Percentiles rank a stretch among this genome's conserved stretches.
Evolutionary conservation across 2,113 vertebrate genomes (phyloP).

Genomic region (Corydoras sp.): DNA sequence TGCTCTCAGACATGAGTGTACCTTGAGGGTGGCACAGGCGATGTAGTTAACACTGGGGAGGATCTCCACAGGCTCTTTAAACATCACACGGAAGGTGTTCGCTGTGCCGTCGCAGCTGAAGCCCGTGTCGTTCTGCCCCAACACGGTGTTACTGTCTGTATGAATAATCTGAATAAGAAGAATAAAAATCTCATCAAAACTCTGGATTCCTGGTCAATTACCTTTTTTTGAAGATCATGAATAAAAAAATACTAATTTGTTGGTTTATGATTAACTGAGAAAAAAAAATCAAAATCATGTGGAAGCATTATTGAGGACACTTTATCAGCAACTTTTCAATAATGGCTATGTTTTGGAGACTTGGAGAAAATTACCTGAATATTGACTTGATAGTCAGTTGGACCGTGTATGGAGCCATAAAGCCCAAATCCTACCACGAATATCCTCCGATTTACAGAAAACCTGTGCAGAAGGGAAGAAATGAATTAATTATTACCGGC

Average conservation of each 20-base stretch:
- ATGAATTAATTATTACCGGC: background rate
- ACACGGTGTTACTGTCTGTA: conserved; percentile 82
- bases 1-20: conserved; percentile 36
- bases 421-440: conserved; percentile 83
- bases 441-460: conserved; percentile 80
- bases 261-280: too few species aligned
- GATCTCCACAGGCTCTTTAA: conserved; percentile 84
- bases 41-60: conserved; percentile 85
- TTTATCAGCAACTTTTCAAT: too few species aligned
- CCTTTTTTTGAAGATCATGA: too few species aligned
- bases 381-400: conserved; percentile 83
- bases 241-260: too few species aligned
- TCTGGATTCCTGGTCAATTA: too few species aligned
- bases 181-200: conserved; percentile 54
- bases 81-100: conserved; percentile 85
- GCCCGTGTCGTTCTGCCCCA: conserved; percentile 85
- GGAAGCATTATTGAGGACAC: too few species aligned
- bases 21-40: conserved; percentile 82
- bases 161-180: conserved; percentile 73
- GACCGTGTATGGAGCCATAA: conserved; percentile 82
- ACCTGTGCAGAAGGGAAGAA: conserved; percentile 58
- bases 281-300: too few species aligned
- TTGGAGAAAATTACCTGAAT: conserved; percentile 68
- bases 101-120: conserved; percentile 85
- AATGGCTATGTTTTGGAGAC: too few species aligned